Base-by-base conservation (phyloP, 2,888 invertebrate species). In the Drosophila neotestacea region DNA sequence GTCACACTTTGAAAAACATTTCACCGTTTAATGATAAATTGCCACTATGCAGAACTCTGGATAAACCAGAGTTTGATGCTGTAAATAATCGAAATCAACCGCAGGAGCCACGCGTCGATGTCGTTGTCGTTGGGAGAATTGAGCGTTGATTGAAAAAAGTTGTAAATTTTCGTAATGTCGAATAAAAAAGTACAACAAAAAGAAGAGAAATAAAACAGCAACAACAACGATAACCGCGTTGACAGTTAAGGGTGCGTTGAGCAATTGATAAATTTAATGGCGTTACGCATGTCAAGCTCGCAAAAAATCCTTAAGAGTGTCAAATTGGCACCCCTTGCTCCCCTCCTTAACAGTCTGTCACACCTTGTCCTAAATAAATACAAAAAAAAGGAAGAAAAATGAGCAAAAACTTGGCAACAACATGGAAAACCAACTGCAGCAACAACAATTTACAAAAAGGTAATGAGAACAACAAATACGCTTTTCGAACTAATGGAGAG, bases 211-310 rank as follows among this genome's bases (percentile, higher is more conserved):
- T 34, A 52, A 34, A 32, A 34, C 50, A 77, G 39, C 16, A 51
- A 42, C 44, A 63, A 51, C 47, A 30, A 16, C 42, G 16, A 56
- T 41, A 44, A 16, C 28, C n/a, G 28, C 46, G 56, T 50, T 79
- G 68, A 70, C 70, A 67, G 62, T 74, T 65, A 63, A 64, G 81
- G 66, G 69, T 73, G 88, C 70, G 70, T 72, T 81, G 79, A 78
- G 90, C 89, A 88, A 90, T 85, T 85, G 85, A 90, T 90, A 88
- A 86, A 85, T 88, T 85, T 85, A 90, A 85, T 90, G 85, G 90
- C 88, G 89, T 90, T 90, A 88, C 90, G 90, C 89, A 78, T 90
- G 85, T 88, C 85, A 85, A 86, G 70, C 81, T 70, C 64, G 52
- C 69, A 58, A 36, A 56, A 46, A 90, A 86, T 88, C 85, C 85